A percentile compares a stretch with the other conserved stretches of the same genome.
Evolutionary conservation across 2,797 vertebrate genomes (phyloP).

Genomic region (Acipenser ruthenus): DNA sequence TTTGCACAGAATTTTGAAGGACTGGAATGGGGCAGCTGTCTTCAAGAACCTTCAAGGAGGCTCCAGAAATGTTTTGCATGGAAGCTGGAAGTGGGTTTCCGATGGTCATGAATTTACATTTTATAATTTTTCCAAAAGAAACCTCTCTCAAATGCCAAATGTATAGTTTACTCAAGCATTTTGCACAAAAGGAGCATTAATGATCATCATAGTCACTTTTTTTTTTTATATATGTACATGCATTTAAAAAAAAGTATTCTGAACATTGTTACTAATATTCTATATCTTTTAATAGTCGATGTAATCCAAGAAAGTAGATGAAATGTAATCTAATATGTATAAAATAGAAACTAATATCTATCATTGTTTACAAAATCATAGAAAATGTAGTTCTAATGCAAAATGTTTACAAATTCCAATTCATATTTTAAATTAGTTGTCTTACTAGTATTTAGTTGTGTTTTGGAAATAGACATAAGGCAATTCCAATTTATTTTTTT

Average conservation of each 20-base stretch:
- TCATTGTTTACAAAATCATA: constrained; percentile 63
- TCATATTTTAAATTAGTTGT: too few relatives aligned
- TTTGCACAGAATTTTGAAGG: constrained; percentile 64
- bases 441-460: too few relatives aligned
- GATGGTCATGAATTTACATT: too few relatives aligned
- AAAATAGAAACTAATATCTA: constrained; percentile 53
- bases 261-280: constrained; percentile 59
- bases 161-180: constrained; percentile 79
- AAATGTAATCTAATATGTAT: constrained; percentile 64
- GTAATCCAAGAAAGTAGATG: constrained; percentile 54
- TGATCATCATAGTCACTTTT: constrained; percentile 63
- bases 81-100: too few relatives aligned
- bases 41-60: constrained; percentile 18
- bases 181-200: constrained; percentile 68
- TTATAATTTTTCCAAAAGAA: too few relatives aligned
- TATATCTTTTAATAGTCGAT: constrained; percentile 56
- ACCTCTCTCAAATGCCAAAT: constrained; percentile 75
- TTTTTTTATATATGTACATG: constrained; percentile 49
- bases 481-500: too few relatives aligned
- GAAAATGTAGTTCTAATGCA: constrained; percentile 20
- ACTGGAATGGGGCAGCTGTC: constrained; percentile 32
- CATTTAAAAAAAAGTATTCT: constrained; percentile 55
- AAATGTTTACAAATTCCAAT: too few relatives aligned
- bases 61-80: too few relatives aligned
- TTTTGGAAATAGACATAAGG: too few relatives aligned